These are phyloP conservation scores for Microcaecilia unicolor DNA, from an alignment of 2,797 vertebrate genomes.

Conservation along the genomic window DNA sequence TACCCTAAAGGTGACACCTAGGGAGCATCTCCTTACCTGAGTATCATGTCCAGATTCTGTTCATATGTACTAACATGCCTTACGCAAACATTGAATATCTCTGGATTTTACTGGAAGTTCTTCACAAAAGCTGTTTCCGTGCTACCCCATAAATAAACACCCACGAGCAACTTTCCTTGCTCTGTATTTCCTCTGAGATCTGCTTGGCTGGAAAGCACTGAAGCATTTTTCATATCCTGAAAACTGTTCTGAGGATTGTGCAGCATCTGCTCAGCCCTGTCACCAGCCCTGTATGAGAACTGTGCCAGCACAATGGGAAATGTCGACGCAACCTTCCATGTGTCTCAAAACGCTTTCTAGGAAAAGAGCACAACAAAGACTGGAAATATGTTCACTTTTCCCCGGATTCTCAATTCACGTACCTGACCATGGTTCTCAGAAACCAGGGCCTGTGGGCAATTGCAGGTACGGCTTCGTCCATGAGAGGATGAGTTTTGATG, in stretches of 20 bases:
- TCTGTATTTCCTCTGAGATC: slow-evolving; percentile 20
- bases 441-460: slow-evolving; percentile 92
- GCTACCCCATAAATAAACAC: slow-evolving; percentile 2
- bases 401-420: too few relatives aligned
- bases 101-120: not conserved
- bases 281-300: slow-evolving; percentile 24
- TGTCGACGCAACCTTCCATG: slow-evolving; percentile 14
- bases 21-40: too few relatives aligned
- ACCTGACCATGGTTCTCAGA: slow-evolving; percentile 97
- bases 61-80: slow-evolving; percentile 7
- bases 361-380: not conserved
- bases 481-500: slow-evolving; percentile 95
- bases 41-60: slow-evolving; percentile 17
- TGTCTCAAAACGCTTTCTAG: not conserved
- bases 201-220: slow-evolving; percentile 1
- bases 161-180: rapidly evolving
- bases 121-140: not conserved
- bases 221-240: slow-evolving; percentile 14
- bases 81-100: slow-evolving; percentile 5
- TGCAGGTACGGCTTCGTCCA: slow-evolving; percentile 93
- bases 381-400: too few relatives aligned
- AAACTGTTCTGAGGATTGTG: slow-evolving; percentile 14
- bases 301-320: slow-evolving; percentile 14
- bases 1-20: too few relatives aligned
- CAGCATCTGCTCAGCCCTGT: slow-evolving; percentile 13